Base-by-base conservation (phyloP, 2,888 invertebrate genomes). In the Dasypogon diadema region DNA sequence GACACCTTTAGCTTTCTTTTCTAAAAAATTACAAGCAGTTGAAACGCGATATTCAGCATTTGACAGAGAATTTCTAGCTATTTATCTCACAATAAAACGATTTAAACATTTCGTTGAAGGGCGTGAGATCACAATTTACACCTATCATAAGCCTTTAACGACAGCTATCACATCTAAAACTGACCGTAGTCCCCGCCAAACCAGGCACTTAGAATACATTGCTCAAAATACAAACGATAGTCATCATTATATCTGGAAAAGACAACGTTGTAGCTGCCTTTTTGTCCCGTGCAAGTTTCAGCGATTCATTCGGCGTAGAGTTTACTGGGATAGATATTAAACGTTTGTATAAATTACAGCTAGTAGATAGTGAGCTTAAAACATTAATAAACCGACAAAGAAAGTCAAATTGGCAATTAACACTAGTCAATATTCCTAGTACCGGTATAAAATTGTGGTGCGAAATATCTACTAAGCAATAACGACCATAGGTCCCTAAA, bases 1-100 rank as follows among this genome's bases (percentile, higher is more conserved):
- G 42, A 42, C 2, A 79, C 84, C 84, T 0, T 75, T 85, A n/a
- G 82, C 81, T 0, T 85, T 84, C 75, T 84, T 82, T 75, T 84
- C 83, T 0, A 78, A 78, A 58, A 83, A 83, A 30, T 75, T 85
- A 1, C 80, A 75, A 21, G 73, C 80, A 0, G 74, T 83, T 0
- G 81, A 85, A 1, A 2, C 42, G 0, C 1, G 1, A 2, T 1
- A 30, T 30, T 30, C 30, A 30, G 30, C 30, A 30, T 30, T 30
- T 8, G 30, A 30, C 8, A 30, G 8, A 30, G 30, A 30, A 30
- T 30, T 30, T 2, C n/a, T 63, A 2, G 42, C 46, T 2, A 63
- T 63, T 2, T 63, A 63, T 12, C 2, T 22, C 1, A 46, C 63
- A 21, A 22, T 63, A 1, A 63, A 63, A 21, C 48, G 46, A 3